Evolutionary conservation across 2,113 vertebrate species (phyloP), one percentile per base, ranked within the genome.

Genomic region (Dipodomys ordii): DNA sequence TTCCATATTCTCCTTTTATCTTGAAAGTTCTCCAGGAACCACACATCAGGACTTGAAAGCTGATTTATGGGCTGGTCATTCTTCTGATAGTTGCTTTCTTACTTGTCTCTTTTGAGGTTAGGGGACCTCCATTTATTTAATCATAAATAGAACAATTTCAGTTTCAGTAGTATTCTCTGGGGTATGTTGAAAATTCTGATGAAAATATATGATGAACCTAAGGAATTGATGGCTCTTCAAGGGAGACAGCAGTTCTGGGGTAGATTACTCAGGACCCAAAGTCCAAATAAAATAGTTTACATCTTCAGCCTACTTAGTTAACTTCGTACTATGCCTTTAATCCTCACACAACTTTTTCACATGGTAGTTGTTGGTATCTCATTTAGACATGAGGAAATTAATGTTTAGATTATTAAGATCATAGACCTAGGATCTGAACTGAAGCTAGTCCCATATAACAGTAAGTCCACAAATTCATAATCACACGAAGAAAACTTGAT

Each of bases 251-350:
- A 77, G 25, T 83, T 90, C 12, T 65, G 8, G 22, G 35, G 2
- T 22, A 81, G 64, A 86, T 87, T 88, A 18, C 60, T 92, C 7
- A 92, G 27, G 93, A 84, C 49, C 35, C 35, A 35, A 35, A 35
- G 35, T 35, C 69, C 62, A 65, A 27, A 35, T 92, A 73, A 88
- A 93, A 83, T 15, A 71, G 5, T 57, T 77, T 73, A 65, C 16
- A 9, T 94, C 25, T 74, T 87, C 19, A 53, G 18, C 73, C 68
- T 84, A 89, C n/a, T 69, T 92, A 90, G 35, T 76, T 89, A 83
- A 35, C 44, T 93, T 10, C 88, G 7, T 28, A 32, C 28, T 39
- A 39, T 39, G 39, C 39, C 39, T 94, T 90, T 93, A 88, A 69
- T 81, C 69, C 10, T 87, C 22, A 60, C 9, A 67, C 16, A 81